Conservation (phyloP, 1,140 invertebrate genomes). For the Nasonia giraulti region DNA sequence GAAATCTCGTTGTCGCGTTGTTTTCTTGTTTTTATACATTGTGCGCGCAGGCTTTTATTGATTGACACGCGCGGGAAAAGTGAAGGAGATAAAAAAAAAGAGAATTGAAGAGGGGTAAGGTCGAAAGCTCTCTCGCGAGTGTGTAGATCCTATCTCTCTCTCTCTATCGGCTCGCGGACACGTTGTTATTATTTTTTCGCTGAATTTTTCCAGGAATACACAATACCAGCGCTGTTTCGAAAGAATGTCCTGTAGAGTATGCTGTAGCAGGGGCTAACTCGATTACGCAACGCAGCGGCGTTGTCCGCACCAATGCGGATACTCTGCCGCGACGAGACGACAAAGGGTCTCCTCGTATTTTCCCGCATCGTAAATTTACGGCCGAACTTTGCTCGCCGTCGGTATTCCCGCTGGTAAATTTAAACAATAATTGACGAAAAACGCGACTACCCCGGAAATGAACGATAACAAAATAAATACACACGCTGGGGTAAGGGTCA, state of each 20-base stretch:
- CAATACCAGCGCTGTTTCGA: too few species aligned
- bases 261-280: neutral
- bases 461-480: too few species aligned
- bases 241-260: too few species aligned
- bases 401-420: too few species aligned
- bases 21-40: neutral
- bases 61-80: neutral
- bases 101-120: neutral
- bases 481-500: neutral
- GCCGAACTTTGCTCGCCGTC: neutral
- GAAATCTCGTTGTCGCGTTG: neutral
- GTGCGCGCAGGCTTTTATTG: neutral
- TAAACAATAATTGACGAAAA: too few species aligned
- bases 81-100: neutral
- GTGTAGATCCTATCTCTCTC: too few species aligned
- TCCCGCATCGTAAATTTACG: neutral
- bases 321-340: neutral
- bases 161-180: too few species aligned
- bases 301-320: too few species aligned
- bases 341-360: neutral
- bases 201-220: too few species aligned
- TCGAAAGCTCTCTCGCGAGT: neutral
- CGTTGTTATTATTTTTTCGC: too few species aligned
- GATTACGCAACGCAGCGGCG: neutral
- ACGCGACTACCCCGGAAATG: too few species aligned